Conservation (phyloP, 2,797 vertebrate species). For the Rhinophrynus dorsalis region DNA sequence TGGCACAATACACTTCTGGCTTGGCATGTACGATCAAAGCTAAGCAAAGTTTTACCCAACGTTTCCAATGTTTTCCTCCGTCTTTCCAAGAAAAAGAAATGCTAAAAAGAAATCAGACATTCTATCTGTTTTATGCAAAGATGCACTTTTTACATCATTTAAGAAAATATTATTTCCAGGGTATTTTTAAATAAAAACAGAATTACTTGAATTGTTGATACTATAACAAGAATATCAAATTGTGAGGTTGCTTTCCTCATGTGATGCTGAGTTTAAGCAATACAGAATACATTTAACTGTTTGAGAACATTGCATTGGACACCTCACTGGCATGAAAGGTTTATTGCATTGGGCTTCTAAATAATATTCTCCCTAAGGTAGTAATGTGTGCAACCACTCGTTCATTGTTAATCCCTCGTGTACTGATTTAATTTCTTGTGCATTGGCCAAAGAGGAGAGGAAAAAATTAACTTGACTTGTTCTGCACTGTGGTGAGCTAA, state of each 20-base stretch:
- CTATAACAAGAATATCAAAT: not conserved
- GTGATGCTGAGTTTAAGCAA: not conserved
- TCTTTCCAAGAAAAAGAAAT: conserved; percentile 15
- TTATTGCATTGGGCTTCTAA: too few relatives aligned
- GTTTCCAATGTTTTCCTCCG: conserved; percentile 9
- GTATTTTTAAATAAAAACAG: not conserved
- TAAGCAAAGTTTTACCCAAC: conserved; percentile 1
- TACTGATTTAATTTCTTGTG: too few relatives aligned
- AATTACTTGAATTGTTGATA: not conserved
- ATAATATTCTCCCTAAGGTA: too few relatives aligned
- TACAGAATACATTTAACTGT: too few relatives aligned
- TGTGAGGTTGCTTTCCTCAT: not conserved
- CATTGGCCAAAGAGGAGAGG: too few relatives aligned
- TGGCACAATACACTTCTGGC: not conserved
- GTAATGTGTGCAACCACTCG: too few relatives aligned
- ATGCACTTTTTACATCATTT: not conserved
- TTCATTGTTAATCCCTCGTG: too few relatives aligned
- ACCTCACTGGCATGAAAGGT: too few relatives aligned
- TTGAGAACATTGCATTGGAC: too few relatives aligned
- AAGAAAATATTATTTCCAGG: conserved; percentile 8
- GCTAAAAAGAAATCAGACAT: not conserved
- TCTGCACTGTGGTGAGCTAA: too few relatives aligned
- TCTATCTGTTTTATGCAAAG: not conserved
- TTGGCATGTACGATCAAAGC: conserved; percentile 9
- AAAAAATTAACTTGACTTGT: too few relatives aligned